phyloP scores from a whole-genome alignment of 23 tunicate genomes.

The Trididemnum nubilum region DNA sequence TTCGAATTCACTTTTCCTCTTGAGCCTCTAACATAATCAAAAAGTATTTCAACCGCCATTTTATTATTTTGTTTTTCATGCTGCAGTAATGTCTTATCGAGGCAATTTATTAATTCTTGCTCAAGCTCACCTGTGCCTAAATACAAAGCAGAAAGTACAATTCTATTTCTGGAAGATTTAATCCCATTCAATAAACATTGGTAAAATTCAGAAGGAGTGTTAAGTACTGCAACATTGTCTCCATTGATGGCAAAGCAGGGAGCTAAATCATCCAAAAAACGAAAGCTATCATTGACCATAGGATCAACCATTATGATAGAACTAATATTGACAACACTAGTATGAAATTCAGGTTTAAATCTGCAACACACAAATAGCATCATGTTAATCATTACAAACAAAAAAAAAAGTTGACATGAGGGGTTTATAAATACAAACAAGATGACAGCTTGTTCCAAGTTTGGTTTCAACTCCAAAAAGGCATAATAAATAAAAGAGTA shows the following conservation, averaged over 20 bases:
- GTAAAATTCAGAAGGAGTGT: constrained; percentile 69
- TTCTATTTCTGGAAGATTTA: constrained; percentile 55
- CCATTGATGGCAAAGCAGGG: constrained; percentile 64
- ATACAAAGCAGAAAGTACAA: constrained; percentile 80
- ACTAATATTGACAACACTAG: too few relatives aligned
- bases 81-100: constrained; percentile 15
- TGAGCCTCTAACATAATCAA: constrained; percentile 83
- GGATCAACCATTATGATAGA: not conserved
- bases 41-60: constrained; percentile 56
- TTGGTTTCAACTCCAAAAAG: too few relatives aligned
- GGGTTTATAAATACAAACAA: too few relatives aligned
- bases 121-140: constrained; percentile 81
- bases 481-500: too few relatives aligned
- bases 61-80: constrained; percentile 23
- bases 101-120: constrained; percentile 39
- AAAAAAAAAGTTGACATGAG: too few relatives aligned
- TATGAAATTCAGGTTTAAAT: not conserved
- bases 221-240: constrained; percentile 58
- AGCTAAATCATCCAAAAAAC: constrained; percentile 11
- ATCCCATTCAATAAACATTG: constrained; percentile 42
- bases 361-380: not conserved
- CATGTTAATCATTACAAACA: too few relatives aligned
- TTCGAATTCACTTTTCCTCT: constrained; percentile 74
- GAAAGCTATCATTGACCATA: not conserved
- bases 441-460: too few relatives aligned